These are phyloP conservation scores for Carlito syrichta DNA, from an alignment of 2,113 vertebrate species.

Conservation along the genomic window DNA sequence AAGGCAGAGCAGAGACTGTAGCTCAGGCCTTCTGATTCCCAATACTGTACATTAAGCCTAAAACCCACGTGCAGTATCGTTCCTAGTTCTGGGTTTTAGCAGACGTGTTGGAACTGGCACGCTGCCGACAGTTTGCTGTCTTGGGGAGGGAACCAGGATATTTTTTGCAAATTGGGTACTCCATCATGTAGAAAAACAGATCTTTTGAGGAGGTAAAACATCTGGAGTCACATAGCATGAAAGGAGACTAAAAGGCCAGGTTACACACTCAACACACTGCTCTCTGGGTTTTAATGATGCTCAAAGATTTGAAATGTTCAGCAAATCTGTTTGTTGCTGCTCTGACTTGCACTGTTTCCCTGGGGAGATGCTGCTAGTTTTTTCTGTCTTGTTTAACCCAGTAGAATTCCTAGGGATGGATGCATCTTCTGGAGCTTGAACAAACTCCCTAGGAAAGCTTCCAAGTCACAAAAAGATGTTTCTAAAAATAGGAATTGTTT, in stretches of 20 bases:
- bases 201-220: slow-evolving; percentile 61
- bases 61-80: neutral
- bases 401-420: slow-evolving; percentile 35
- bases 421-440: slow-evolving; percentile 23
- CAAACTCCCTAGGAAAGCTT: slow-evolving; percentile 18
- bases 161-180: slow-evolving; percentile 44
- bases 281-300: slow-evolving; percentile 63
- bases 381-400: slow-evolving; percentile 58
- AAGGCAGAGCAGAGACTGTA: neutral
- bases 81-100: slow-evolving; percentile 47
- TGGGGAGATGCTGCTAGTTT: slow-evolving; percentile 1
- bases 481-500: slow-evolving; percentile 47
- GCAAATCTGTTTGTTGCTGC: slow-evolving; percentile 37
- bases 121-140: neutral
- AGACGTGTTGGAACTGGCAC: slow-evolving; percentile 1
- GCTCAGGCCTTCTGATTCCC: neutral
- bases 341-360: slow-evolving; percentile 36
- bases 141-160: neutral
- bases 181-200: slow-evolving; percentile 61
- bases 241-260: slow-evolving; percentile 60
- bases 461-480: slow-evolving; percentile 2
- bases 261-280: slow-evolving; percentile 16
- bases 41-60: too few species aligned
- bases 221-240: slow-evolving; percentile 69
- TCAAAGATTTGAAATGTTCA: slow-evolving; percentile 50